Base-by-base conservation (phyloP, 2,797 vertebrate genomes). In the Tachyglossus aculeatus region DNA sequence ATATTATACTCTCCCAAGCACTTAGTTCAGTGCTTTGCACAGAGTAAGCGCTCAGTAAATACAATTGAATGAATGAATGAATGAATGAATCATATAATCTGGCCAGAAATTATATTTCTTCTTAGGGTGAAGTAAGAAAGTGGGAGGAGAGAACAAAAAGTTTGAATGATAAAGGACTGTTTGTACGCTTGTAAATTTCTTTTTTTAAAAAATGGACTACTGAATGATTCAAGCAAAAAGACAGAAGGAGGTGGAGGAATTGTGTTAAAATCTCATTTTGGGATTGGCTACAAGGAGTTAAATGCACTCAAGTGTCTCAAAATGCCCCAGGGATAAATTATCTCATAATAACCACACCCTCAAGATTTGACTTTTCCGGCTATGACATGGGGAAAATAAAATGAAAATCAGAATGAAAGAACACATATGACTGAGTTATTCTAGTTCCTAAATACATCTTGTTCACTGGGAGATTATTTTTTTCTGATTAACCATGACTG, bases 21-120 rank as follows among this genome's bases (percentile, higher is more conserved):
- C n/a, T n/a, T n/a, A n/a, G n/a, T n/a, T n/a, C n/a, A n/a, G n/a
- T n/a, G n/a, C n/a, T n/a, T n/a, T n/a, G n/a, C n/a, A n/a, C n/a
- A n/a, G n/a, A n/a, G n/a, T n/a, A n/a, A n/a, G n/a, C n/a, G n/a
- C n/a, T n/a, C n/a, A n/a, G n/a, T n/a, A n/a, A n/a, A n/a, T n/a
- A n/a, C n/a, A n/a, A n/a, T n/a, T n/a, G n/a, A n/a, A n/a, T n/a
- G n/a, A n/a, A n/a, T n/a, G n/a, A n/a, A n/a, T n/a, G n/a, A n/a
- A n/a, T n/a, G n/a, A n/a, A n/a, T n/a, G n/a, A n/a, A 63, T 71
- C 80, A 80, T 74, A 81, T 45, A 85, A 85, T 74, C 71, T 71
- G 18, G 52, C 33, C 24, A 74, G 80, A 51, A 74, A 78, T 71
- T 79, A 27, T 2, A 56, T 55, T 40, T 48, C 45, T 52, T 54